Conservation (phyloP, 2,797 vertebrate genomes). For the Acrocephalus scirpaceus region DNA sequence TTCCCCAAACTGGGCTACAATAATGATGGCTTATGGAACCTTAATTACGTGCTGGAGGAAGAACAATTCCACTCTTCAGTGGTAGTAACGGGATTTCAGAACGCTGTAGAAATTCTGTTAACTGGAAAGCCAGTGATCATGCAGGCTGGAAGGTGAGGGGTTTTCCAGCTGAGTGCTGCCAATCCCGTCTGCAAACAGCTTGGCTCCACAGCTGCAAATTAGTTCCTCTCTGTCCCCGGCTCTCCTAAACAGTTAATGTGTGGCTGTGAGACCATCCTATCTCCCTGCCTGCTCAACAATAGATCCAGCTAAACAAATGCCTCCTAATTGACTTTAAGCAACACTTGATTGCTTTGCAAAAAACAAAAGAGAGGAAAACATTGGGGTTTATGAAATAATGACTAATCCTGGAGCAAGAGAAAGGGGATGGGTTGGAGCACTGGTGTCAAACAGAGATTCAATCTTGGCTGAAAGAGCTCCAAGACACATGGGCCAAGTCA, state of each 20-base stretch:
- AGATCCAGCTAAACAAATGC: constrained; percentile 62
- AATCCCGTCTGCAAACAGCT: constrained; percentile 55
- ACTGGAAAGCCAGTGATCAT: background rate
- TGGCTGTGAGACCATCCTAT: constrained; percentile 47
- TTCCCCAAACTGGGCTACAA: background rate
- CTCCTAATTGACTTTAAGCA: constrained; percentile 67
- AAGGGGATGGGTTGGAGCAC: constrained; percentile 44
- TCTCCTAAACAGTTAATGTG: constrained; percentile 50
- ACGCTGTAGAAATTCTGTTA: background rate
- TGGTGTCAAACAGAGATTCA: constrained; percentile 62
- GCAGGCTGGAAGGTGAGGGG: constrained; percentile 4
- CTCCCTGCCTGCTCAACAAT: constrained; percentile 44
- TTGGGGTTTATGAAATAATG: constrained; percentile 70
- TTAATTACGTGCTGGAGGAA: constrained; percentile 15
- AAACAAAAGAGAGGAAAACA: constrained; percentile 67
- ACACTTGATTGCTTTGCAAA: constrained; percentile 66
- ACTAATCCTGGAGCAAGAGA: constrained; percentile 64
- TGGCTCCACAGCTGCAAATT: constrained; percentile 33
- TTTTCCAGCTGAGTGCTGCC: constrained; percentile 16
- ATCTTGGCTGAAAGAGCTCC: constrained; percentile 53
- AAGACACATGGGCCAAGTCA: constrained; percentile 47
- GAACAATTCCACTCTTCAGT: background rate
- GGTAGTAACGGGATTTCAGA: background rate
- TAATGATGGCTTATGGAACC: constrained; percentile 1
- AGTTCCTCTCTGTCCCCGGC: constrained; percentile 8